phyloP scores from a whole-genome alignment of 2,113 vertebrate species.

The Nipponia nippon region DNA sequence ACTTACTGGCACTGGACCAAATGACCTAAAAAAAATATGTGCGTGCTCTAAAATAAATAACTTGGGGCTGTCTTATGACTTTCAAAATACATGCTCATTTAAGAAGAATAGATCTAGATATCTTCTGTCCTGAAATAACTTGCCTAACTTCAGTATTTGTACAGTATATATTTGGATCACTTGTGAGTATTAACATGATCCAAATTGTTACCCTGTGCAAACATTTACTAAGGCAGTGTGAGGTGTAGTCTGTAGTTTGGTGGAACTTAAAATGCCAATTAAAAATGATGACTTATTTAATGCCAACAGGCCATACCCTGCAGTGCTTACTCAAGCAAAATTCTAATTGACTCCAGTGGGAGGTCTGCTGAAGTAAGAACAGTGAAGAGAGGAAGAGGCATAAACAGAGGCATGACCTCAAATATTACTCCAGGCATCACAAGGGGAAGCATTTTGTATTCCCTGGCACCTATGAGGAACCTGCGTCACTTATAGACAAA shows the following conservation, averaged over 20 bases:
- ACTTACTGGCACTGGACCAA: neutral
- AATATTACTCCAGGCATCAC: neutral
- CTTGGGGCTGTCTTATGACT: neutral
- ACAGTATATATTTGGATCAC: neutral
- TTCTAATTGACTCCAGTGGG: constrained; percentile 60
- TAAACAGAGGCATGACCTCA: neutral
- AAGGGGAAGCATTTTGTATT: neutral
- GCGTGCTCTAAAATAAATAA: neutral
- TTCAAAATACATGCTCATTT: constrained; percentile 19
- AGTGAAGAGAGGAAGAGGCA: neutral
- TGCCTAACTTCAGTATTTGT: neutral
- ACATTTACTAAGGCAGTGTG: constrained; percentile 48
- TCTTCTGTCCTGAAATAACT: neutral
- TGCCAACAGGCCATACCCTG: constrained; percentile 48
- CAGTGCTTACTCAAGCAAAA: constrained; percentile 56
- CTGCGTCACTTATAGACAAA: neutral
- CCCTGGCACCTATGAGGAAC: neutral
- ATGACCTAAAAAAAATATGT: constrained; percentile 1
- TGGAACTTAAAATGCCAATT: constrained; percentile 70
- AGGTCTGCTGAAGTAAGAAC: neutral
- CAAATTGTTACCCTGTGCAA: constrained; percentile 64
- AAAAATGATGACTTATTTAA: constrained; percentile 76
- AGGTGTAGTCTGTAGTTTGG: constrained; percentile 33
- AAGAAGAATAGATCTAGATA: neutral
- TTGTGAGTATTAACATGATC: constrained; percentile 9